Percentiles rank a stretch among this genome's conserved stretches.
Conservation (phyloP, 2,888 invertebrate genomes). For the Hofmannophila pseudospretella region DNA sequence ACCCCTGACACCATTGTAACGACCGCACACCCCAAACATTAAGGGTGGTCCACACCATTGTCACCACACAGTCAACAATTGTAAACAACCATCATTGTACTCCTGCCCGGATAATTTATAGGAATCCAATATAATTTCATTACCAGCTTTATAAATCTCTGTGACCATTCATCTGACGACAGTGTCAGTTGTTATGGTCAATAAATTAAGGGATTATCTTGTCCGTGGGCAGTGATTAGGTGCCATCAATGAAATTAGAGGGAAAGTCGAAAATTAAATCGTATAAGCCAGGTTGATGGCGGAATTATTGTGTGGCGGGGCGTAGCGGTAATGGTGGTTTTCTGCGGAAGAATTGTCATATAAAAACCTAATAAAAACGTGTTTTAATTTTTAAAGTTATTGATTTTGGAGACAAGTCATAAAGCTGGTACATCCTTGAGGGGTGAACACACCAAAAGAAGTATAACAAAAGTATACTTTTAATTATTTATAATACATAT, state of each 20-base stretch:
- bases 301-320: slow-evolving; percentile 42
- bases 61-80: slow-evolving; percentile 54
- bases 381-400: too few relatives aligned
- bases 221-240: slow-evolving; percentile 68
- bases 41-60: slow-evolving; percentile 59
- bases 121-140: slow-evolving; percentile 71
- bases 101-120: slow-evolving; percentile 54
- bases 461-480: too few relatives aligned
- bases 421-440: too few relatives aligned
- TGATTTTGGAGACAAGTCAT: too few relatives aligned
- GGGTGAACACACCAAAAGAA: too few relatives aligned
- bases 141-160: slow-evolving; percentile 56
- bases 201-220: slow-evolving; percentile 74
- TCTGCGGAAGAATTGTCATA: too few relatives aligned
- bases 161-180: slow-evolving; percentile 58
- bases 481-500: too few relatives aligned
- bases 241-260: slow-evolving; percentile 59
- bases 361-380: too few relatives aligned
- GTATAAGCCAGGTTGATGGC: slow-evolving; percentile 64
- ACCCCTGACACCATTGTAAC: slow-evolving; percentile 30
- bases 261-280: slow-evolving; percentile 71
- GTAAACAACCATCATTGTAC: slow-evolving; percentile 51
- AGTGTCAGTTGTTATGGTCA: slow-evolving; percentile 57
- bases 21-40: slow-evolving; percentile 41
- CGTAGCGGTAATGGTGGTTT: too few relatives aligned